A percentile compares a stretch with the other conserved stretches of the same genome.
These are phyloP conservation scores for Botrylloides violaceus DNA, from an alignment of 23 tunicate species.

Conservation along the genomic window DNA sequence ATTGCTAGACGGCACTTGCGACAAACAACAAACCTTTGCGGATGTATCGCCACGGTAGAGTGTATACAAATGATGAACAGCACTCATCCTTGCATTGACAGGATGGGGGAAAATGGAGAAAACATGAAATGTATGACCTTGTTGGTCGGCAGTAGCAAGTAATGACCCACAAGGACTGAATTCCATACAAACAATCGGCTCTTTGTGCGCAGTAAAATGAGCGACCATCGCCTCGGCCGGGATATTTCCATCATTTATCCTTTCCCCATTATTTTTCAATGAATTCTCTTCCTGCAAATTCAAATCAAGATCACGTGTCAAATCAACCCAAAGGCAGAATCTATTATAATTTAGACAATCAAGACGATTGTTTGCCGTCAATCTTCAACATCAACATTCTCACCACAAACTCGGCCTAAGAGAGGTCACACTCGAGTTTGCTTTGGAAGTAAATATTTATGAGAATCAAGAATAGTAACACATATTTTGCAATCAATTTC, in stretches of 20 bases:
- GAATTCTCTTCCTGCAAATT: not conserved
- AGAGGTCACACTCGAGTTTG: no score
- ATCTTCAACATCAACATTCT: no score
- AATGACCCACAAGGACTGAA: slow-evolving; percentile 58
- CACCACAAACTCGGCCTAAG: no score
- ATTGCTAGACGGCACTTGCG: not conserved
- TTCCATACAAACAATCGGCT: slow-evolving; percentile 49
- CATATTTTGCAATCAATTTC: no score
- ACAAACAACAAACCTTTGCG: slow-evolving; percentile 47
- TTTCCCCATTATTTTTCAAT: not conserved
- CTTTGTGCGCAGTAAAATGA: slow-evolving; percentile 83
- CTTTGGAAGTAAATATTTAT: no score
- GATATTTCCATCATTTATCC: not conserved
- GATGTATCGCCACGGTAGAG: slow-evolving; percentile 82
- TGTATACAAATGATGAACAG: slow-evolving; percentile 87
- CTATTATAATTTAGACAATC: no score
- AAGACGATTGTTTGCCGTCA: no score
- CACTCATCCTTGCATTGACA: slow-evolving; percentile 31
- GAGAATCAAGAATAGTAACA: no score
- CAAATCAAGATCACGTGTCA: not conserved
- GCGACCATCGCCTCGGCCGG: slow-evolving; percentile 39
- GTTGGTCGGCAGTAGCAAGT: slow-evolving; percentile 81
- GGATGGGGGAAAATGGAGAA: slow-evolving; percentile 79
- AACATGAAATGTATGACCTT: slow-evolving; percentile 87
- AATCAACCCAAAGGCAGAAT: no score